Base-by-base conservation (phyloP, 2,797 vertebrate species). In the Sebastes aleutianus region DNA sequence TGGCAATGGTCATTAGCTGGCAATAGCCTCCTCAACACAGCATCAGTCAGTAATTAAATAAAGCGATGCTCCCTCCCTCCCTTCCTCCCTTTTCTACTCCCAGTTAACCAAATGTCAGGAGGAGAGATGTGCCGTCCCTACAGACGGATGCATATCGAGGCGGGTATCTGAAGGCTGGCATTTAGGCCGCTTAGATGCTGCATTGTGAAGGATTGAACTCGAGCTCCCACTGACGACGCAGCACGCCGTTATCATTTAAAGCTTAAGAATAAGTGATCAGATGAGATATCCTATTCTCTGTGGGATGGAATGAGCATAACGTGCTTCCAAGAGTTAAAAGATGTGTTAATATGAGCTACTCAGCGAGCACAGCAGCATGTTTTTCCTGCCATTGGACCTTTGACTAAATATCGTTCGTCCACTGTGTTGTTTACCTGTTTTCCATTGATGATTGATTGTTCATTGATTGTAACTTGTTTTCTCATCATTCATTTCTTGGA, bases 21-120 rank as follows among this genome's bases (percentile, higher is more conserved):
- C 85, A 83, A 89, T 63, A 58, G 82, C 77, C 74, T 87, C 68
- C 76, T 89, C 79, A 85, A 87, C 78, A 86, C 73, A 57, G 66
- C 26, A 32, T 63, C 76, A 73, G 10, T n/a, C 34, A 66, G 69
- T 88, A 87, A 91, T 90, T 88, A 76, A 82, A 87, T 87, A 62
- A 74, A 82, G 82, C 31, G 50, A 67, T 24, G 68, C 57, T 66
- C 67, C 43, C 56, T 77, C 32, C 63, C 72, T 77, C 36, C 63
- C 72, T 73, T 22, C 69, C 20, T 53, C 18, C 29, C 39, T 65
- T 71, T 64, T 73, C 29, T 36, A 36, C 84, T 80, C 61, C 68
- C 57, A 18, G 66, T 79, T 81, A 65, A 82, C 79, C 74, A 84
- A 73, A 86, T 79, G 79, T 78, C 81, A 79, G 72, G 22, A 62